phyloP scores from a whole-genome alignment of 2,888 invertebrate species.

The Coleophora deauratella region DNA sequence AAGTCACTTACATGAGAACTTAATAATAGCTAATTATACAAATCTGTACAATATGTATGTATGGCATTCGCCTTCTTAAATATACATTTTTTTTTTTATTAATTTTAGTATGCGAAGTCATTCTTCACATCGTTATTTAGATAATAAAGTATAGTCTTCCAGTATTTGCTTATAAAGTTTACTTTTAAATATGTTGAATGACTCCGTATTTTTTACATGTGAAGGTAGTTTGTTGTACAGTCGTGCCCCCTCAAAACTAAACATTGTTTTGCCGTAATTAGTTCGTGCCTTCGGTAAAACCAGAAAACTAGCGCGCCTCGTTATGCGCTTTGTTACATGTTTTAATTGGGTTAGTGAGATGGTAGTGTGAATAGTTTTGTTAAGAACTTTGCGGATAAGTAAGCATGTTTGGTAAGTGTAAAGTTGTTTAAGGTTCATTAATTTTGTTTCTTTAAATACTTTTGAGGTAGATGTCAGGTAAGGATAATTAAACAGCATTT shows the following conservation, averaged over 20 bases:
- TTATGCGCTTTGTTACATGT: background rate
- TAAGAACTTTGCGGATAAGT: background rate
- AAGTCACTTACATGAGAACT: no score
- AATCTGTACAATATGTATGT: no score
- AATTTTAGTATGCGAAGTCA: no score
- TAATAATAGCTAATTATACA: no score
- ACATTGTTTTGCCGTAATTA: no score
- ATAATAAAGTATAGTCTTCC: no score
- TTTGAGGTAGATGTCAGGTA: background rate
- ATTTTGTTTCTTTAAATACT: background rate
- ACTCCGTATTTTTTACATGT: background rate
- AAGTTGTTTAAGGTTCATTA: background rate
- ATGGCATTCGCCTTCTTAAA: no score
- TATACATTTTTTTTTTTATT: no score
- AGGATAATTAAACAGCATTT: conserved; percentile 2
- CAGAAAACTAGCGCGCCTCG: background rate
- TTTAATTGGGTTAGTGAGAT: background rate
- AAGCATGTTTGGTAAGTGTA: background rate
- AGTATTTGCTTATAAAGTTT: no score
- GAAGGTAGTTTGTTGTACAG: no score
- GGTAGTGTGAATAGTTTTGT: background rate
- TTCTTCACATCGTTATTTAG: no score
- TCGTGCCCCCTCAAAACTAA: background rate
- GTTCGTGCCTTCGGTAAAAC: background rate
- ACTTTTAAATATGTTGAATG: no score